Base-by-base conservation (phyloP, 2,113 vertebrate genomes). In the Catharus bicknelli region DNA sequence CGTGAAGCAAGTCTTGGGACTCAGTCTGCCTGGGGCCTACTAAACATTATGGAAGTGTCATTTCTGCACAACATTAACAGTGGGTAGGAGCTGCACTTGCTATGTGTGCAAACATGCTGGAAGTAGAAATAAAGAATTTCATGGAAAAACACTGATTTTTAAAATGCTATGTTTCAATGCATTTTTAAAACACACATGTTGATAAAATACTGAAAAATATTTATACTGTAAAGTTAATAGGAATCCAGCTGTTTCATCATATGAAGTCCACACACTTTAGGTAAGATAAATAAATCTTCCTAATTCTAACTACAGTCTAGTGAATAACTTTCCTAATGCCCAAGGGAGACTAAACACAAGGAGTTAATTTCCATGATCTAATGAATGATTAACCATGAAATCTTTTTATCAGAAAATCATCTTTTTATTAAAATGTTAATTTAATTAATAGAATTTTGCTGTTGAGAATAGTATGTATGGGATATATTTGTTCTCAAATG, bases 381-480 rank as follows among this genome's bases (percentile, higher is more conserved):
- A 78, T 67, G 81, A 96, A 93, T 57, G 38, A 68, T 88, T 91
- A 90, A 80, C 32, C 43, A 81, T 63, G 42, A 85, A 93, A 82
- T 68, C 61, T 63, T 95, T 95, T 95, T 73, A 90, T 78, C 78
- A 36, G 26, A 76, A 88, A 92, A 90, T 14, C 57, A 53, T 42
- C 27, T 86, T 81, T 81, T 90, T 86, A 78, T 75, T 66, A 74
- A 77, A 83, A 83, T 83, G 80, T 43, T 92, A 72, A 95, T 94
- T 94, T 57, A 95, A 94, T 93, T 91, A 68, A 85, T 45, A 88
- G 7, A 90, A 81, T 85, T 89, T 88, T 88, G 64, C 74, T 90
- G 38, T 58, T 86, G 34, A 96, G 79, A 93, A 57, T 64, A 83
- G 45, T 38, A 58, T 90, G 73, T 95, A 86, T 80, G 82, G 75